phyloP scores from a whole-genome alignment of 2,888 invertebrate species.

The Lampropteryx suffumata region DNA sequence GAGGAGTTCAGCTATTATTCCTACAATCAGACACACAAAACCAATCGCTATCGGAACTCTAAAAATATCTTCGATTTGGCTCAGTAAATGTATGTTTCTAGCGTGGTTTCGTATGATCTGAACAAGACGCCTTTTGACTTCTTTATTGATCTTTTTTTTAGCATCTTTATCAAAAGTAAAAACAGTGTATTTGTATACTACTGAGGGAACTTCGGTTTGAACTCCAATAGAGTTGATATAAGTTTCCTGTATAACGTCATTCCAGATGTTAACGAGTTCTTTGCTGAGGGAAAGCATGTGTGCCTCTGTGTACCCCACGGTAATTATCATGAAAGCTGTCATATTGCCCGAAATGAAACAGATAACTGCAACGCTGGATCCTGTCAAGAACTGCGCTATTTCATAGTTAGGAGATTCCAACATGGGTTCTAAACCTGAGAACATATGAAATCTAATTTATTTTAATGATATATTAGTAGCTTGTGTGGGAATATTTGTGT shows the following conservation, averaged over 20 bases:
- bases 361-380: slow-evolving; percentile 36
- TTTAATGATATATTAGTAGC: not conserved
- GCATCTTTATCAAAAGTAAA: not conserved
- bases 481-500: too few species aligned
- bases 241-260: slow-evolving; percentile 40
- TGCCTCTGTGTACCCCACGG: slow-evolving; percentile 55
- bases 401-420: slow-evolving; percentile 57
- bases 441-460: not conserved
- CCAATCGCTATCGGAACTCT: slow-evolving; percentile 51
- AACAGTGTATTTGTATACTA: not conserved
- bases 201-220: not conserved
- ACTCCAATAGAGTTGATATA: slow-evolving; percentile 6
- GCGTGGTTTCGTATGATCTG: slow-evolving; percentile 47
- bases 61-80: slow-evolving; percentile 46
- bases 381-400: slow-evolving; percentile 39
- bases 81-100: slow-evolving; percentile 41
- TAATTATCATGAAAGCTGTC: slow-evolving; percentile 48
- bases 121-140: slow-evolving; percentile 38
- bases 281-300: slow-evolving; percentile 54
- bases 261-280: slow-evolving; percentile 50
- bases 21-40: slow-evolving; percentile 47
- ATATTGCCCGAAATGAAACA: slow-evolving; percentile 48
- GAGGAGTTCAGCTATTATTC: slow-evolving; percentile 54
- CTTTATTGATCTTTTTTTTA: slow-evolving; percentile 28
- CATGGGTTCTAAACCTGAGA: slow-evolving; percentile 57